phyloP scores from a whole-genome alignment of 2,797 vertebrate genomes.

The Knipowitschia caucasica region DNA sequence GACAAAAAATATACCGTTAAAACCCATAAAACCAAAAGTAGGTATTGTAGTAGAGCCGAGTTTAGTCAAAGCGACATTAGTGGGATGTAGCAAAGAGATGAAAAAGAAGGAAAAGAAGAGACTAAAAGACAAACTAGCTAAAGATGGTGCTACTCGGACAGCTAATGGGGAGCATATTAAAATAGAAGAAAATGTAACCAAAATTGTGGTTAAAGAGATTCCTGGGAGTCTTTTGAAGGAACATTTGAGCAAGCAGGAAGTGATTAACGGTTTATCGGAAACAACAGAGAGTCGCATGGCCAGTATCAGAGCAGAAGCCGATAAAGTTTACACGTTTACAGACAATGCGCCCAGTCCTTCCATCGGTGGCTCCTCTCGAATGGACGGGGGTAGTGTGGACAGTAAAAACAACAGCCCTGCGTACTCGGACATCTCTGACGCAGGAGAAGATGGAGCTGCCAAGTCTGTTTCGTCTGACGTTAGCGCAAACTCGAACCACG shows the following conservation, averaged over 20 bases:
- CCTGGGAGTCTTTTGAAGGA: slow-evolving; percentile 94
- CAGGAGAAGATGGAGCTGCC: slow-evolving; percentile 88
- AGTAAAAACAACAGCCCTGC: slow-evolving; percentile 94
- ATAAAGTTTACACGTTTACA: slow-evolving; percentile 98
- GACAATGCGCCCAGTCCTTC: slow-evolving; percentile 98
- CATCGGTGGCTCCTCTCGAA: slow-evolving; percentile 88
- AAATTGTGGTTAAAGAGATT: slow-evolving; percentile 81
- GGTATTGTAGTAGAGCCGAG: slow-evolving; percentile 89
- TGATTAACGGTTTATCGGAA: slow-evolving; percentile 84
- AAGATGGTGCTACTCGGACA: slow-evolving; percentile 74
- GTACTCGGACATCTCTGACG: slow-evolving; percentile 97
- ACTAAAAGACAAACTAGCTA: slow-evolving; percentile 90
- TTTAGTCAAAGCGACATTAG: slow-evolving; percentile 84
- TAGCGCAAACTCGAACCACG: slow-evolving; percentile 74
- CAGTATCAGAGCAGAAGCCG: slow-evolving; percentile 96
- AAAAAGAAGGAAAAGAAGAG: slow-evolving; percentile 95
- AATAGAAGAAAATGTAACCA: slow-evolving; percentile 56
- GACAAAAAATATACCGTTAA: slow-evolving; percentile 90
- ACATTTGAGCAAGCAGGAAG: slow-evolving; percentile 90
- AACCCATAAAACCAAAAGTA: slow-evolving; percentile 97
- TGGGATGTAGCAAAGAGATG: slow-evolving; percentile 89
- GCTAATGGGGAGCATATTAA: slow-evolving; percentile 82
- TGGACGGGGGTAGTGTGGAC: slow-evolving; percentile 78
- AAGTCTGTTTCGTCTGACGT: slow-evolving; percentile 82
- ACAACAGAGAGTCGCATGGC: slow-evolving; percentile 97